These are phyloP conservation scores for Apus apus DNA, from an alignment of 2,113 vertebrate species.

Conservation along the genomic window DNA sequence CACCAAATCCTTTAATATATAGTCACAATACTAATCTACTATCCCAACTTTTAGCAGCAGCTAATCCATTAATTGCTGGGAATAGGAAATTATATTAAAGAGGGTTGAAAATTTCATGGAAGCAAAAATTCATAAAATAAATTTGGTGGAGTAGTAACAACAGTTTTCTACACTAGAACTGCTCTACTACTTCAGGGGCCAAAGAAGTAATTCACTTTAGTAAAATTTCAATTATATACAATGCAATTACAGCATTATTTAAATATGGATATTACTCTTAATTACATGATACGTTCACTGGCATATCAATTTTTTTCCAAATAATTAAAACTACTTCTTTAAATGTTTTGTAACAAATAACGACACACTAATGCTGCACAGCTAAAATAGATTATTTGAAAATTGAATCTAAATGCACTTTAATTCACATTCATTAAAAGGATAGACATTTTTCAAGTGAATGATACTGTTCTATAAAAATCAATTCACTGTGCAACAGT, in stretches of 20 bases:
- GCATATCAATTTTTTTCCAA: neutral
- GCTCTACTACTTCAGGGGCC: neutral
- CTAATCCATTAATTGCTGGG: neutral
- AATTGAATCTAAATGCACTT: conserved; percentile 45
- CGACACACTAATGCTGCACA: neutral
- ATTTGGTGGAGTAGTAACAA: neutral
- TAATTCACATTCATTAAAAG: conserved; percentile 54
- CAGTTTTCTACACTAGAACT: neutral
- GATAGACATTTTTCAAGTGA: conserved; percentile 54
- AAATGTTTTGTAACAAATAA: conserved; percentile 32
- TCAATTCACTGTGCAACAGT: conserved; percentile 10
- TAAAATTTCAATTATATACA: neutral
- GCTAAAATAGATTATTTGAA: conserved; percentile 52
- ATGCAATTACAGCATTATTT: neutral
- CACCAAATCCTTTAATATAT: neutral
- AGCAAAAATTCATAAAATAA: neutral
- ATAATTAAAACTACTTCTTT: conserved; percentile 65
- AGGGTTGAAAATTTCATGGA: neutral
- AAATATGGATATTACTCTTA: neutral
- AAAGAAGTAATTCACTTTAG: neutral
- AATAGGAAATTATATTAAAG: neutral
- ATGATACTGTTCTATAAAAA: conserved; percentile 47
- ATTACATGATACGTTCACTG: conserved; percentile 7
- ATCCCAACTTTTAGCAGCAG: neutral
- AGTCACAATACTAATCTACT: neutral